phyloP scores from a whole-genome alignment of 2,888 invertebrate species.

The Podotricha telesiphe region DNA sequence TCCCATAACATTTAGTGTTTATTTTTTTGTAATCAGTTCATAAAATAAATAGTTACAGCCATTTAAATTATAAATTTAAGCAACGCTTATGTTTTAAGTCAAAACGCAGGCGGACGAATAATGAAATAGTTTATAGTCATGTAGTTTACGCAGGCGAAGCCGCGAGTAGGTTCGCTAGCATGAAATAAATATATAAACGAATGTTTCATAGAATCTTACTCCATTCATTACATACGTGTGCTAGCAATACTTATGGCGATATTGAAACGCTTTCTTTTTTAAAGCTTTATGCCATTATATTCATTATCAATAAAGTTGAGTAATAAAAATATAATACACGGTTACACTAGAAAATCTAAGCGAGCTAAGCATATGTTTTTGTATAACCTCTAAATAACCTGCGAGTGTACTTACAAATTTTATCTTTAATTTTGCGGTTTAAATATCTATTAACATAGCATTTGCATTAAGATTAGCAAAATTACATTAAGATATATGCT shows the following conservation, averaged over 20 bases:
- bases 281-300: constrained; percentile 12
- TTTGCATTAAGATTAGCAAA: no score
- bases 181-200: background rate
- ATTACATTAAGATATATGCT: no score
- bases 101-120: no score
- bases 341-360: constrained; percentile 18
- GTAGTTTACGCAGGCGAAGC: no score
- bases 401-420: background rate
- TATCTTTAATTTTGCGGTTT: background rate
- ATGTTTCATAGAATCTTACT: background rate
- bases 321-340: constrained; percentile 9
- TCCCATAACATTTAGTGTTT: no score
- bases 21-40: no score
- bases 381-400: background rate
- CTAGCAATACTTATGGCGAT: constrained; percentile 1
- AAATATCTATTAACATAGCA: no score
- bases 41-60: no score
- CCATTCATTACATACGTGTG: background rate
- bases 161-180: no score
- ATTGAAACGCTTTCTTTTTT: background rate
- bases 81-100: no score
- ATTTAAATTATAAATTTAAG: no score
- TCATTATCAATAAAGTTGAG: constrained; percentile 9
- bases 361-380: background rate
- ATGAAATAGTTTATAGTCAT: no score